Conservation (phyloP, 2,113 vertebrate species). For the Oncorhynchus nerka region DNA sequence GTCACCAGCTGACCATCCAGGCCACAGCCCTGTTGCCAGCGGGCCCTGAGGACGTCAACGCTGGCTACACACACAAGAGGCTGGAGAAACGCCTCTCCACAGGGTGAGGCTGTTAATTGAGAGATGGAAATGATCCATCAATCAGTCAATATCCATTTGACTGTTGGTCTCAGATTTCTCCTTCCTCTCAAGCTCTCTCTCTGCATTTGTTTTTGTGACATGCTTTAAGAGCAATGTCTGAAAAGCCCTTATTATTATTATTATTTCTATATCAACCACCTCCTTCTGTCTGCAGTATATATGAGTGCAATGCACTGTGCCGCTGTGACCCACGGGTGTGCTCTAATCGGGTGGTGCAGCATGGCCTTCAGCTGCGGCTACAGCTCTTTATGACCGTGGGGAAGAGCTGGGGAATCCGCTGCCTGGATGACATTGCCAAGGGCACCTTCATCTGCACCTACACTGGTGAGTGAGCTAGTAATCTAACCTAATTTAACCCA, state of each 20-base stretch:
- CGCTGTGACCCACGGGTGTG: constrained; percentile 82
- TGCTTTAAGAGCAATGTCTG: not conserved
- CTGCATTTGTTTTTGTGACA: not conserved
- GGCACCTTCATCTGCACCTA: constrained; percentile 88
- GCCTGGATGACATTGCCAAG: constrained; percentile 83
- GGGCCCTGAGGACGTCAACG: constrained; percentile 75
- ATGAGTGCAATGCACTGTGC: constrained; percentile 86
- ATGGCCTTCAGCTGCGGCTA: constrained; percentile 82
- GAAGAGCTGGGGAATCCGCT: constrained; percentile 89
- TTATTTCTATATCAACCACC: not conserved
- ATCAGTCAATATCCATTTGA: not conserved
- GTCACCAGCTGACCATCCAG: constrained; percentile 82
- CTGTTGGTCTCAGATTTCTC: not conserved
- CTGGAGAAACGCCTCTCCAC: constrained; percentile 81
- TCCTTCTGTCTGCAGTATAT: constrained; percentile 65
- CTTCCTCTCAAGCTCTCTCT: not conserved
- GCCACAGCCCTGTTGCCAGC: constrained; percentile 78
- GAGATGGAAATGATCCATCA: too few relatives aligned
- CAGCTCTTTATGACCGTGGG: constrained; percentile 88
- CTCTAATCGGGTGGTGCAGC: constrained; percentile 85
- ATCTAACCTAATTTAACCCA: not conserved
- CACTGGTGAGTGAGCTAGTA: constrained; percentile 70
- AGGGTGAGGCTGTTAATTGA: constrained; percentile 71
- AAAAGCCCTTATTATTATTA: not conserved
- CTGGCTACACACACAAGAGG: constrained; percentile 83